Base-by-base conservation (phyloP, 1,140 invertebrate genomes). In the Drosophila paulistorum region DNA sequence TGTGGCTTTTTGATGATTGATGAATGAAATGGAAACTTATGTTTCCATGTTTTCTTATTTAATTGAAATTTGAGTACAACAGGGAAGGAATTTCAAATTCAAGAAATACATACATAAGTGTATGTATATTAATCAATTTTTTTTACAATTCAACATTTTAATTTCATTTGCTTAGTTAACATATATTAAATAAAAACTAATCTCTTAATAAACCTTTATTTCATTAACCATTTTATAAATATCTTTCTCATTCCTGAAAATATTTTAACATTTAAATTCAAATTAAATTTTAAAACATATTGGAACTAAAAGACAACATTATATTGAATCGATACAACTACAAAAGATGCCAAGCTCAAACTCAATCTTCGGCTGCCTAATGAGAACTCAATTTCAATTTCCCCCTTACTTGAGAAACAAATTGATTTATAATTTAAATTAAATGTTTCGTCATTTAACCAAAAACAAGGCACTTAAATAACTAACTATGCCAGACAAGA, bases 391-490 rank as follows among this genome's bases (percentile, higher is more conserved):
- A 69, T 42, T 17, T 54, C 54, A 26, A 10, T 51, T 71, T 68
- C 54, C 45, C 17, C 17, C 45, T 51, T 51, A 20, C 41, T 55
- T 41, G 5, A 30, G 30, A 61, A 71, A 68, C 30, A 73, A 82
- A 83, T 74, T 65, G 70, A 70, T 72, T 71, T 72, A 57, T 74
- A 80, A 83, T 89, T 87, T 70, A 87, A 77, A 89, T 87, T 74
- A 79, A 87, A 77, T 57, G 68, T 71, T 69, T 68, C 55, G 45
- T 51, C 45, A 51, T 48, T 11, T 42, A 42, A 10, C 48, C 65
- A 33, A 42, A 11, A 54, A 42, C 26, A 51, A 81, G 77, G 30
- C 42, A 67, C 66, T 77, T 74, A 35, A 45, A 67, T 41, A 74
- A 73, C 48, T 35, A 63, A 41, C 30, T 51, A 51, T 51, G 45